Percentiles rank a stretch among this genome's conserved stretches.
These are phyloP conservation scores for Theristicus caerulescens DNA, from an alignment of 2,113 vertebrate genomes.

Conservation along the genomic window DNA sequence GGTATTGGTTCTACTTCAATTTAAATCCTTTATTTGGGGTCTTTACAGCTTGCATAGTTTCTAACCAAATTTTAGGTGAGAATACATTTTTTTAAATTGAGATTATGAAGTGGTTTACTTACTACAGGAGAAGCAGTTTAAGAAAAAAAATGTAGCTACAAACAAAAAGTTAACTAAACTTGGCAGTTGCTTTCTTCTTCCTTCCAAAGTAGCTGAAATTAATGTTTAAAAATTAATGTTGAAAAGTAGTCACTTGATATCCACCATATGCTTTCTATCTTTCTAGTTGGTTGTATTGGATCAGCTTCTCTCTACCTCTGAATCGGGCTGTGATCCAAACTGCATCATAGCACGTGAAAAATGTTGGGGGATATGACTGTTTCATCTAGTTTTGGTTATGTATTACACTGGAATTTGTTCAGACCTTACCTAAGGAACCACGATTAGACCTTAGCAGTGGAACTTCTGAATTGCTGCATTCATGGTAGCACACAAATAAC, in stretches of 20 bases:
- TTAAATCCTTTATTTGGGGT: slow-evolving; percentile 21
- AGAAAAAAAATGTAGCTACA: not conserved
- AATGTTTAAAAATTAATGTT: slow-evolving; percentile 52
- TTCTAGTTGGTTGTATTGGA: slow-evolving; percentile 27
- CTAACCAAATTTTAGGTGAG: not conserved
- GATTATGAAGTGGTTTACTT: not conserved
- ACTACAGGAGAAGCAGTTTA: not conserved
- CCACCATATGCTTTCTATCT: slow-evolving; percentile 27
- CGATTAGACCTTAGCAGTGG: not conserved
- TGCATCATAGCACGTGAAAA: not conserved
- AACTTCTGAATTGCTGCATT: not conserved
- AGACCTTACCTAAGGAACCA: not conserved
- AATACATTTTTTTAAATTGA: not conserved
- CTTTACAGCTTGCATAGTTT: not conserved
- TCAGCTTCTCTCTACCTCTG: slow-evolving; percentile 19
- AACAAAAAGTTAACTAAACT: slow-evolving; percentile 12
- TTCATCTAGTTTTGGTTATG: not conserved
- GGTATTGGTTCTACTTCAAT: slow-evolving; percentile 11
- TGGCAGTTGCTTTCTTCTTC: slow-evolving; percentile 29
- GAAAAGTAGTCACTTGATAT: slow-evolving; percentile 41
- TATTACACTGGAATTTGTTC: not conserved
- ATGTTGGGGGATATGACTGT: fast-evolving
- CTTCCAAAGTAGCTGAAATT: slow-evolving; percentile 27
- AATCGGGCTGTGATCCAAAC: slow-evolving; percentile 11
- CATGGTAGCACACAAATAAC: not conserved